These are phyloP conservation scores for Mesocentrotus franciscanus DNA, from an alignment of 53 echinoderm and acorn worm genomes.

Conservation along the genomic window DNA sequence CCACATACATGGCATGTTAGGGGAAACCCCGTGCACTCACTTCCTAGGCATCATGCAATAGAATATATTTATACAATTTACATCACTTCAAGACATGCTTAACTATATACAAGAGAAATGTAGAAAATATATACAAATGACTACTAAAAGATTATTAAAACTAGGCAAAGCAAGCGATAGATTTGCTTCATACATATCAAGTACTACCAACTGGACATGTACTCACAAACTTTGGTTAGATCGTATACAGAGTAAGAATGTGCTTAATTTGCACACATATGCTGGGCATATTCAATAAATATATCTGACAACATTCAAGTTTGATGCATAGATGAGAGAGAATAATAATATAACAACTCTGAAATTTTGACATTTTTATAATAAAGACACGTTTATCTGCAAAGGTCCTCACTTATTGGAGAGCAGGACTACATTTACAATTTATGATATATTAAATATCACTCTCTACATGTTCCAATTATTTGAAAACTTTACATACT, in stretches of 20 bases:
- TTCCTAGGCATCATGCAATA: conserved; percentile 46
- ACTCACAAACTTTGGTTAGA: conserved; percentile 33
- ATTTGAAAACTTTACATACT: neutral
- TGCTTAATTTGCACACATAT: conserved; percentile 32
- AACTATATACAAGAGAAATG: conserved; percentile 38
- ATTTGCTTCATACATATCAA: conserved; percentile 3
- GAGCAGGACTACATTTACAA: neutral
- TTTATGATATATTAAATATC: neutral
- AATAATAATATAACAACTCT: neutral
- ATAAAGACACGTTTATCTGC: neutral
- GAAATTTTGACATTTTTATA: neutral
- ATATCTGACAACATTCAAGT: conserved; percentile 16
- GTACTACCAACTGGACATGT: conserved; percentile 30
- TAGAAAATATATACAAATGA: conserved; percentile 55
- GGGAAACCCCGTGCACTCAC: neutral
- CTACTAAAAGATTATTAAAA: conserved; percentile 20
- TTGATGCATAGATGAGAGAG: conserved; percentile 48
- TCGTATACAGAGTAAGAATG: neutral
- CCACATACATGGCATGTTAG: conserved; percentile 40
- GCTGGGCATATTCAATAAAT: conserved; percentile 60
- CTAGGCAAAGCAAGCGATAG: neutral
- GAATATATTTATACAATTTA: conserved; percentile 44
- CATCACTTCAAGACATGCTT: conserved; percentile 23
- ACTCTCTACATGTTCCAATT: neutral
- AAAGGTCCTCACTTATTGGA: neutral